Evolutionary conservation across 2,888 invertebrate genomes (phyloP), one percentile per base, ranked within the genome.

Genomic region (Rhimphoctona megacephalus): DNA sequence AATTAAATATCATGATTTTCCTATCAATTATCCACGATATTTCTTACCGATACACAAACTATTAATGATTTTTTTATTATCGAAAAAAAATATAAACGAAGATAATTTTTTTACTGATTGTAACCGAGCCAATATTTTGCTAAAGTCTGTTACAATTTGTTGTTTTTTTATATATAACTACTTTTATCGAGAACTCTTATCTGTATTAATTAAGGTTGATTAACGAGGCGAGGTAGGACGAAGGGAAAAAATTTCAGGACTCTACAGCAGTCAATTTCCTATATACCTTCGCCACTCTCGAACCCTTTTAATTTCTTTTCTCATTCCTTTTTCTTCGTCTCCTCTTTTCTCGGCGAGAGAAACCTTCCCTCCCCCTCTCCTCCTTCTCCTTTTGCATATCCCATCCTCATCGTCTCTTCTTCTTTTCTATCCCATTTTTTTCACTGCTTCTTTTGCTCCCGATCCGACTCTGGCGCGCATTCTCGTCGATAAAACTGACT

Each of bases 301-400:
- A 82, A 83, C 73, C 86, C 74, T 80, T 83, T 83, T 88, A 82
- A 78, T 89, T 87, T 74, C 81, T 89, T 72, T 86, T 84, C 78
- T 86, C 80, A 22, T 81, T 77, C 67, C 66, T 83, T 67, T 72
- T 81, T 66, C 61, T 64, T 69, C 76, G 33, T 87, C 54, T 85
- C 77, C 83, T 84, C 83, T 87, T 83, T 87, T 88, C 85, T 88
- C 85, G 86, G 69, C 81, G 90, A 92, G 77, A 94, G 90, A 84
- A 72, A 39, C 77, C 66, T 36, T 36, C 39, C 19, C 49, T 1
- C 72, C 11, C 0, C 33, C 25, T 2, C 46, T 79, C 66, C 7
- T 8, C 49, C 61, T 57, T 46, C 25, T 9, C n/a, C 19, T 81
- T 87, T 78, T 86, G 79, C 82, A 83, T 83, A 77, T 81, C 72